Percentiles rank a stretch among this genome's conserved stretches.
These are phyloP conservation scores for Leucosticte australis DNA, from an alignment of 2,113 vertebrate genomes.

Conservation along the genomic window DNA sequence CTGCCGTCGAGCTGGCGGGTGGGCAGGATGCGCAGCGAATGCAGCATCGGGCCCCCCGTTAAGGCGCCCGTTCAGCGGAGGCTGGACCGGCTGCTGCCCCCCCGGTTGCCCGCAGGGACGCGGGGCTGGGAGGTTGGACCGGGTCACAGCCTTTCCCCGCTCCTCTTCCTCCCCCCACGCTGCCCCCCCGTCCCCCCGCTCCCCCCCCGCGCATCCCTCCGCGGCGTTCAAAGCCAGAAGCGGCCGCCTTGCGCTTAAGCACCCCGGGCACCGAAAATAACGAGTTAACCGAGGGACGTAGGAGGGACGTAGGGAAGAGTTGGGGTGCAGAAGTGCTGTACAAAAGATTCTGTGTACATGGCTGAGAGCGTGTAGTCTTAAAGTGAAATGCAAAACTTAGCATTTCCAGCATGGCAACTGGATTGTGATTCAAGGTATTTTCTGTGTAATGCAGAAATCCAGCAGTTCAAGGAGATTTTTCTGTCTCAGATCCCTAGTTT, in stretches of 20 bases:
- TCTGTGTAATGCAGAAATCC: background rate
- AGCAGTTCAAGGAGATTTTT: background rate
- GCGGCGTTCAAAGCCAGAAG: background rate
- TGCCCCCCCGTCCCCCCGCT: too few species aligned
- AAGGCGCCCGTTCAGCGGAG: slow-evolving; percentile 9
- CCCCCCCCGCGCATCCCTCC: background rate
- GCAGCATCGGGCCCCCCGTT: slow-evolving; percentile 5
- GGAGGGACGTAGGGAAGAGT: slow-evolving; percentile 60
- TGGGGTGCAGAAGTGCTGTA: slow-evolving; percentile 63
- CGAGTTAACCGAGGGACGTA: slow-evolving; percentile 59
- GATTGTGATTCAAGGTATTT: slow-evolving; percentile 54
- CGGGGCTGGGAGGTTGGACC: slow-evolving; percentile 42
- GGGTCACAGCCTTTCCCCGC: background rate
- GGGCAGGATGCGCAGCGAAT: slow-evolving; percentile 16
- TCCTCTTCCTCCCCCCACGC: background rate
- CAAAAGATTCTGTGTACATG: slow-evolving; percentile 63
- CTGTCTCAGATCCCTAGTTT: background rate
- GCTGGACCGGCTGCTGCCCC: slow-evolving; percentile 3
- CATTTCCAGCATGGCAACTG: slow-evolving; percentile 50
- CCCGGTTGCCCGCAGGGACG: slow-evolving; percentile 45
- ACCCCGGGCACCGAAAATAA: slow-evolving; percentile 31
- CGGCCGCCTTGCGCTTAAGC: background rate
- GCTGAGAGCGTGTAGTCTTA: slow-evolving; percentile 47
- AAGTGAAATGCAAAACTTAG: slow-evolving; percentile 64
- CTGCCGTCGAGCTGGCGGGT: background rate